Evolutionary conservation across 2,113 vertebrate species (phyloP).

Genomic region (Myotis yumanensis): DNA sequence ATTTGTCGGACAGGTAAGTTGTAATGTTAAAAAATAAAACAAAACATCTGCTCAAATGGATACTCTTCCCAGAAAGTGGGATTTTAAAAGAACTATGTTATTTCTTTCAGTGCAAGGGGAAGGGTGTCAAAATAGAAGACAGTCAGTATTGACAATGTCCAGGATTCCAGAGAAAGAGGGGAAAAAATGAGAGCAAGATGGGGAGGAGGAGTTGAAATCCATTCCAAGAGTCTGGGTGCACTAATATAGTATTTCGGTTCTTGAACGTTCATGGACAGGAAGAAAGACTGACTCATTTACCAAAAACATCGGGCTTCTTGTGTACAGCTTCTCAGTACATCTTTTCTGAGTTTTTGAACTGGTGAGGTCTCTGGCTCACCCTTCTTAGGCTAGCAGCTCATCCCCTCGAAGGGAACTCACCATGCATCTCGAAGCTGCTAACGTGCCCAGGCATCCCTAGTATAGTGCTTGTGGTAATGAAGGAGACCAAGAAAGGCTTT

Average conservation of each 20-base stretch:
- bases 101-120: neutral
- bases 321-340: neutral
- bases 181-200: neutral
- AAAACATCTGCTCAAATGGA: neutral
- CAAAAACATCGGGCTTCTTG: neutral
- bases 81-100: neutral
- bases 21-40: neutral
- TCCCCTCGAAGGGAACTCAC: neutral
- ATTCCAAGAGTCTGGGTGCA: neutral
- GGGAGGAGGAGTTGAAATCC: neutral
- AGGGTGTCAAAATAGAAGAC: neutral
- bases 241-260: neutral
- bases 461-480: neutral
- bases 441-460: neutral
- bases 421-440: neutral
- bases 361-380: neutral
- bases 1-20: slow-evolving; percentile 90
- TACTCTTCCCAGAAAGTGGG: neutral
- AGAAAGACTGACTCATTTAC: neutral
- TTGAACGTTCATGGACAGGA: neutral
- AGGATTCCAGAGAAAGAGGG: neutral
- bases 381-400: neutral
- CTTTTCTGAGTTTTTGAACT: neutral
- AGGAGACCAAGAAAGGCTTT: neutral
- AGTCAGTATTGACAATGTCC: neutral